Evolutionary conservation across 2,113 vertebrate species (phyloP).

Genomic region (Oryzias javanicus): DNA sequence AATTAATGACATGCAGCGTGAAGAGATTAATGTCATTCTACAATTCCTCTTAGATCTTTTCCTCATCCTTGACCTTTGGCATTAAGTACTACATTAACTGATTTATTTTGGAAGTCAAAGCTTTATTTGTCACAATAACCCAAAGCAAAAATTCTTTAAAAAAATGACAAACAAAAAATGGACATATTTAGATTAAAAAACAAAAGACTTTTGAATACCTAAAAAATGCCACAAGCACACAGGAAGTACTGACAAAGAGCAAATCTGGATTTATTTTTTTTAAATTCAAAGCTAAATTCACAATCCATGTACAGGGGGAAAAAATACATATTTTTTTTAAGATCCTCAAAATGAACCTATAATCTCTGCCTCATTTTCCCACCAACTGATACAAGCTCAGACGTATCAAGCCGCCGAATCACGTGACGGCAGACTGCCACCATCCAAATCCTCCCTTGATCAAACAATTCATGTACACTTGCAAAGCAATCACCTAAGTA

Average conservation of each 20-base stretch:
- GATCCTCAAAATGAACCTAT: conserved; percentile 50
- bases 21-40: no score
- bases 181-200: conserved; percentile 5
- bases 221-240: conserved; percentile 3
- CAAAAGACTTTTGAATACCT: conserved; percentile 19
- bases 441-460: conserved; percentile 67
- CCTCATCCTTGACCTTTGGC: no score
- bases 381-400: conserved; percentile 59
- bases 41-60: no score
- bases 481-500: conserved; percentile 67
- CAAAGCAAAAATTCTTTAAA: no score
- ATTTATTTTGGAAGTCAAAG: no score
- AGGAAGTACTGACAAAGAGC: conserved; percentile 23
- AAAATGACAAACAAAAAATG: neutral
- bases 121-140: no score
- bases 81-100: no score
- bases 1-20: no score
- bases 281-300: conserved; percentile 25
- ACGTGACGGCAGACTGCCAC: conserved; percentile 58
- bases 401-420: conserved; percentile 53
- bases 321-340: conserved; percentile 30
- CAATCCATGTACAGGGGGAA: conserved; percentile 16
- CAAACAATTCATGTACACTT: conserved; percentile 52
- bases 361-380: conserved; percentile 53
- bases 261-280: conserved; percentile 40